phyloP scores from a whole-genome alignment of 2,888 invertebrate species.

The Epistrophe eligans region DNA sequence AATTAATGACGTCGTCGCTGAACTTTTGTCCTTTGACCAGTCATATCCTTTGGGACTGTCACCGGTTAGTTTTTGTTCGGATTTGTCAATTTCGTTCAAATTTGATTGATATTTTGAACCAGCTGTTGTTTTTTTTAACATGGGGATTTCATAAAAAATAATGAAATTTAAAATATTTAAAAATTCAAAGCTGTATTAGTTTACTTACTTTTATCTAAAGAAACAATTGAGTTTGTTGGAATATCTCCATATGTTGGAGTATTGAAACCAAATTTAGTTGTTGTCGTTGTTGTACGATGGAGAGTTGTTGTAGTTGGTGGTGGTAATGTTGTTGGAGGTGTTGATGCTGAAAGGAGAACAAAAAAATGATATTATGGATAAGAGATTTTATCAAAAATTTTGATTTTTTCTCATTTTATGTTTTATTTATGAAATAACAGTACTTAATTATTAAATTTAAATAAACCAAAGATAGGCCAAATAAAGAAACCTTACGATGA shows the following conservation, averaged over 20 bases:
- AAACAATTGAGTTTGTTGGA: slow-evolving; percentile 87
- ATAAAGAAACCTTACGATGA: no score
- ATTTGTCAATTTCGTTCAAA: slow-evolving; percentile 92
- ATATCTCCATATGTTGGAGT: slow-evolving; percentile 87
- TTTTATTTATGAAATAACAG: no score
- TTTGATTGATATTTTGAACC: slow-evolving; percentile 90
- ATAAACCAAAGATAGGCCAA: no score
- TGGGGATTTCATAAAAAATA: neutral
- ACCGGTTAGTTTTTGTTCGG: slow-evolving; percentile 88
- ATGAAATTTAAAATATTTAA: no score
- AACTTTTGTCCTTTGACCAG: slow-evolving; percentile 81
- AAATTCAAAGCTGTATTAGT: neutral
- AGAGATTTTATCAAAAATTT: no score
- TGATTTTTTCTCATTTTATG: no score
- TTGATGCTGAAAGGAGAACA: slow-evolving; percentile 87
- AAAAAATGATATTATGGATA: neutral
- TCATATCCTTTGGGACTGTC: slow-evolving; percentile 82
- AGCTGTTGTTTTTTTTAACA: slow-evolving; percentile 81
- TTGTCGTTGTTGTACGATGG: slow-evolving; percentile 79
- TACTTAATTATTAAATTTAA: no score
- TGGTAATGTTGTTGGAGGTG: slow-evolving; percentile 92
- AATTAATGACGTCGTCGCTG: slow-evolving; percentile 65
- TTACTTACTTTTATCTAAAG: slow-evolving; percentile 86
- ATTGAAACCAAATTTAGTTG: slow-evolving; percentile 78
- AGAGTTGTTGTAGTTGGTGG: slow-evolving; percentile 87